These are phyloP conservation scores for Astyanax mexicanus DNA, from an alignment of 2,797 vertebrate genomes.

Conservation along the genomic window DNA sequence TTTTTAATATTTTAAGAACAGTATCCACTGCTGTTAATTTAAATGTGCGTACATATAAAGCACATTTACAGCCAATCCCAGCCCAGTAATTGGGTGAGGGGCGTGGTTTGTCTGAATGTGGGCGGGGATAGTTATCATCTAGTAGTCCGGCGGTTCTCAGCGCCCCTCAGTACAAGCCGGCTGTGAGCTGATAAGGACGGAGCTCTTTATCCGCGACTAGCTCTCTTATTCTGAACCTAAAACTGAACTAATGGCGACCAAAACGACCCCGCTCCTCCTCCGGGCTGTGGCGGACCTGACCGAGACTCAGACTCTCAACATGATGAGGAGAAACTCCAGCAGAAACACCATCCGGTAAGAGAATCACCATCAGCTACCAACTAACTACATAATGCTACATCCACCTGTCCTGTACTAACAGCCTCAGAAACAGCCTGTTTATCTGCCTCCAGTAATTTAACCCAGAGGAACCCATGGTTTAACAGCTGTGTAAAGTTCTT, in stretches of 20 bases:
- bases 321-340: constrained; percentile 43
- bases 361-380: no score
- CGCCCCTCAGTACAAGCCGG: neutral
- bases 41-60: neutral
- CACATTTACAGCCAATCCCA: neutral
- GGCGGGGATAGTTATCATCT: neutral
- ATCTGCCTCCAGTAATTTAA: no score
- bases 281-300: constrained; percentile 61
- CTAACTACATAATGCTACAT: no score
- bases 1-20: no score
- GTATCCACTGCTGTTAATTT: no score
- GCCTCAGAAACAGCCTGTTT: no score
- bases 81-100: neutral
- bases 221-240: neutral
- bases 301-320: constrained; percentile 39
- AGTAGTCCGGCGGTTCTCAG: neutral
- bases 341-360: constrained; percentile 63
- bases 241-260: constrained; percentile 1
- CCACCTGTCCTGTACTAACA: no score
- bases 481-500: no score
- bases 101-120: neutral
- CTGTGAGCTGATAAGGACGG: neutral
- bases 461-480: no score
- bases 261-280: constrained; percentile 27
- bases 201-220: no score